Evolutionary conservation across 2,797 vertebrate genomes (phyloP), one percentile per base, ranked within the genome.

Genomic region (Acanthurus lineatus): DNA sequence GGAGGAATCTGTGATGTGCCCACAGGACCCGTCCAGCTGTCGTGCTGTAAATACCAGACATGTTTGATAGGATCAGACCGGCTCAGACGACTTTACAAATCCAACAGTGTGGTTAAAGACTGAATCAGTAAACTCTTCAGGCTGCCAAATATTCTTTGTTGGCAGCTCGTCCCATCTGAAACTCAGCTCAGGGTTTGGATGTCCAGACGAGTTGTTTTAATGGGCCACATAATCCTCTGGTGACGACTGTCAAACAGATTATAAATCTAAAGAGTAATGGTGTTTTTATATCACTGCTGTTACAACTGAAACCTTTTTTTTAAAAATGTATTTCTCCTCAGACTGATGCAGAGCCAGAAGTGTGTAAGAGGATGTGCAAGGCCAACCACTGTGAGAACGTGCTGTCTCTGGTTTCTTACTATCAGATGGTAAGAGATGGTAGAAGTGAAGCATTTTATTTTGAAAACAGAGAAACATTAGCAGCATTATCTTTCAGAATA

Each of bases 301-400:
- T 48, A 7, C 11, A 42, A 15, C 32, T 63, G 28, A 80, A 54
- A 20, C 4, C 4, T 10, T 9, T 9, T 69, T 70, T 4, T 42
- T 1, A 10, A 32, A 32, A 32, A 32, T 32, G 28, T 32, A 32
- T 32, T 32, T 32, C 10, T 78, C 54, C 49, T 60, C 95, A 99
- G 98, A 99, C 98, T 8, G 98, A 99, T 67, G 98, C 98, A 60
- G 97, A 99, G 93, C 98, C 98, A 68, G 98, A 97, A 87, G 97
- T 99, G 89, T 99, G 97, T 88, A 99, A 97, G 94, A 97, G 96
- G 89, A 99, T 99, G 98, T 99, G 98, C 93, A 97, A 96, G 90
- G 93, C 92, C 91, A 97, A 97, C 59, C 88, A 97, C 38, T 98
- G 90, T 47, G 98, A 99, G 90, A 97, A 97, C 0, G 94, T 99